phyloP scores from a whole-genome alignment of 1,140 invertebrate genomes.

The Lepidurus packardi region DNA sequence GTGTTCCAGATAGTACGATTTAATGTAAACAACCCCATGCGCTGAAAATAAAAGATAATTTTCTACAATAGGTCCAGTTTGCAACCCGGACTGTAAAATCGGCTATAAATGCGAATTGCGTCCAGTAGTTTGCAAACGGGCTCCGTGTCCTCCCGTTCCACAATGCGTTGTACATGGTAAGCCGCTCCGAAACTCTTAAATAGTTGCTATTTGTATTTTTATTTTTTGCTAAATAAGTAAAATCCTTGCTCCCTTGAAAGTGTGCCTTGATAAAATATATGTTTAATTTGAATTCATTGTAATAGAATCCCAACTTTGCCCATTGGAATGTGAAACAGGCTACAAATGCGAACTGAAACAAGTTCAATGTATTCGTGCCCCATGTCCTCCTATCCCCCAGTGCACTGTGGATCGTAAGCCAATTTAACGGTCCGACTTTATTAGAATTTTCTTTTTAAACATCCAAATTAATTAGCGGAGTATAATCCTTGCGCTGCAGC shows the following conservation, averaged over 20 bases:
- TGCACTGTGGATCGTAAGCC: not conserved
- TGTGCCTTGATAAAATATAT: not conserved
- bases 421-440: not conserved
- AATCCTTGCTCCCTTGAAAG: too few species aligned
- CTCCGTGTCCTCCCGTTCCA: not conserved
- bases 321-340: not conserved
- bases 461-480: not conserved
- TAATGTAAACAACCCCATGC: not conserved
- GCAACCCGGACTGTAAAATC: not conserved
- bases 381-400: not conserved
- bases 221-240: not conserved
- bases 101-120: not conserved
- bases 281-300: not conserved
- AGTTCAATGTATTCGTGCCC: not conserved
- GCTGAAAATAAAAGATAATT: not conserved
- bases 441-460: not conserved
- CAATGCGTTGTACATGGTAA: not conserved
- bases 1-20: not conserved
- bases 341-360: not conserved
- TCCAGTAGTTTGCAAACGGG: not conserved
- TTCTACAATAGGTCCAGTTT: not conserved
- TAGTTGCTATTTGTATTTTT: not conserved
- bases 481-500: not conserved
- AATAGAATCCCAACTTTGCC: not conserved
- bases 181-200: not conserved